Base-by-base conservation (phyloP, 2,888 invertebrate genomes). In the Clusia tigrina region DNA sequence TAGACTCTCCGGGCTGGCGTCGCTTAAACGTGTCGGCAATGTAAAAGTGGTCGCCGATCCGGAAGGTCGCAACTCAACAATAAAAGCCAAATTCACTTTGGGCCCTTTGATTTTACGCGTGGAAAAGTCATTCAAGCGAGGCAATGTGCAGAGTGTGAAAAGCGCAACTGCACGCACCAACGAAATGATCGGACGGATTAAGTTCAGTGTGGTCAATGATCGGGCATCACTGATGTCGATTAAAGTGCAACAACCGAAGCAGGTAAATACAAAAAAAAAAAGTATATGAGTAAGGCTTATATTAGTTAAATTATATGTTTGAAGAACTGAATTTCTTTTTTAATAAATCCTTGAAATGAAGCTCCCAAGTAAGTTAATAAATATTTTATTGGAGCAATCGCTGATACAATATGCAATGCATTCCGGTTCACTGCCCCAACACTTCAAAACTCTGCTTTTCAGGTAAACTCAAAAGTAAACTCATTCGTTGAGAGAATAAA, bases 131-230 rank as follows among this genome's bases (percentile, higher is more conserved):
- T 90, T 93, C 72, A 92, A 91, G 51, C 88, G 90, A 66, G 92
- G 92, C 46, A 90, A 89, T 38, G 91, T 92, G 75, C 89, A 92
- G 74, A 92, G 92, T 83, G 84, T 94, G 65, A 90, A 93, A 80
- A 93, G 92, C 71, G 94, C 94, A 1, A 94, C 93, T 0, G 94
- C 94, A 0, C 93, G 93, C 2, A 94, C 94, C 1, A 92, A 92
- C 1, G 93, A 94, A 84, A 93, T 94, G 93, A 87, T 88, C 57
- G 94, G 94, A 26, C 90, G 90, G 81, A 85, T 94, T 63, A 93
- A 89, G 74, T 85, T 94, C 68, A 87, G 90, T 72, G 90, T 94
- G 52, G 86, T 91, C 70, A 90, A 91, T 77, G 91, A 93, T 68
- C 89, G 90, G n/a, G 93, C 94, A 37, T 91, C 92, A 15, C 83